A percentile compares a stretch with the other conserved stretches of the same genome.
Conservation (phyloP, 2,113 vertebrate species). For the Hemiprocne comata region DNA sequence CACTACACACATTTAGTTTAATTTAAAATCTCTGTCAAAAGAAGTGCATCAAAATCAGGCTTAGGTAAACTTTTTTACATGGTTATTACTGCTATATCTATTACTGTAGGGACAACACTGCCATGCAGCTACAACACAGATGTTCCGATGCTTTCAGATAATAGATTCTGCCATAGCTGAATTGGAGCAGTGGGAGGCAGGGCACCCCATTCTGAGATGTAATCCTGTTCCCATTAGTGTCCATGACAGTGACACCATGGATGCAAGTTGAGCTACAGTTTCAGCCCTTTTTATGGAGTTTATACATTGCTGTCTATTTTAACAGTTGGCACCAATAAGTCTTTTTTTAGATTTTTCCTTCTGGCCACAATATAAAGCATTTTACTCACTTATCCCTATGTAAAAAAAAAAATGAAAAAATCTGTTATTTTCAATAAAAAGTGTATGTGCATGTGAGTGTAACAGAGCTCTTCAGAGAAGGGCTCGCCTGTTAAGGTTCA, state of each 20-base stretch:
- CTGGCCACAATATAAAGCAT: not conserved
- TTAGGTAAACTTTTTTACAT: not conserved
- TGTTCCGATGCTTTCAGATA: not conserved
- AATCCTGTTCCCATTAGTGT: not conserved
- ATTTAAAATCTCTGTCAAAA: not conserved
- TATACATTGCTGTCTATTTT: constrained; percentile 39
- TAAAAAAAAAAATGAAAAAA: not conserved
- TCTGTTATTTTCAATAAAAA: constrained; percentile 11
- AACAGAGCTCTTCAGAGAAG: not conserved
- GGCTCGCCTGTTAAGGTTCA: not conserved
- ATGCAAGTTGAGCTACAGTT: not conserved
- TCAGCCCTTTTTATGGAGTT: not conserved
- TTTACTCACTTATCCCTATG: constrained; percentile 31
- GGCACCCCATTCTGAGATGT: not conserved
- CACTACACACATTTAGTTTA: not conserved
- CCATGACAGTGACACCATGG: not conserved
- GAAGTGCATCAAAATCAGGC: not conserved
- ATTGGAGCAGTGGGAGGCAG: not conserved
- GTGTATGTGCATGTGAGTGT: not conserved
- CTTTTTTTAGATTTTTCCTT: constrained; percentile 21
- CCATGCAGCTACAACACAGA: not conserved
- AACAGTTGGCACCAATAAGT: not conserved
- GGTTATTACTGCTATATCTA: not conserved
- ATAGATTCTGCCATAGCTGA: not conserved
- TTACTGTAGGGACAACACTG: not conserved